Percentiles rank a stretch among this genome's conserved stretches.
phyloP scores from a whole-genome alignment of 2,797 vertebrate species.

The Poecilia wingei region DNA sequence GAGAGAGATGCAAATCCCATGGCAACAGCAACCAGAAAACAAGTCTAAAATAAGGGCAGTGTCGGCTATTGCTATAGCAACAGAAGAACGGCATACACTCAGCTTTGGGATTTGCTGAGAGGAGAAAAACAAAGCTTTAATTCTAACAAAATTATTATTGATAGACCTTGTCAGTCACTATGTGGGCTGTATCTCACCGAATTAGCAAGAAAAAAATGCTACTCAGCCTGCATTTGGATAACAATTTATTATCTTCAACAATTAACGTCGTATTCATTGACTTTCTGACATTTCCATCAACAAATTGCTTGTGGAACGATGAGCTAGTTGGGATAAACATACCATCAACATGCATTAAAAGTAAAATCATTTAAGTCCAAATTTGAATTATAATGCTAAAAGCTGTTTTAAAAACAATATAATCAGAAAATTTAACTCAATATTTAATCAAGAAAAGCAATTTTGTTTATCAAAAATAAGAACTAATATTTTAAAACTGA shows the following conservation, averaged over 20 bases:
- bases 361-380: background rate
- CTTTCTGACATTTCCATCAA: conserved; percentile 21
- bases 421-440: background rate
- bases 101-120: conserved; percentile 81
- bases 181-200: conserved; percentile 38
- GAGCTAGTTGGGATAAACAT: background rate
- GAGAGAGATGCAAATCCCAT: conserved; percentile 86
- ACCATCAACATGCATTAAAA: background rate
- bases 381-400: background rate
- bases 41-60: conserved; percentile 90
- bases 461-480: background rate
- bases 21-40: conserved; percentile 89
- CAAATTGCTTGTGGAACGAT: background rate
- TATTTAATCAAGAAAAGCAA: background rate
- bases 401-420: background rate
- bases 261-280: conserved; percentile 19
- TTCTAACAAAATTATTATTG: conserved; percentile 65
- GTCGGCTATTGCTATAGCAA: conserved; percentile 90
- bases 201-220: conserved; percentile 11
- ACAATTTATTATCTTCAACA: conserved; percentile 4
- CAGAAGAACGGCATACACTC: conserved; percentile 81
- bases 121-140: conserved; percentile 76
- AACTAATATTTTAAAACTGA: conserved; percentile 8
- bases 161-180: conserved; percentile 48
- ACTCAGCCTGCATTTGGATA: conserved; percentile 9